Evolutionary conservation across 2,888 invertebrate species (phyloP).

Genomic region (Lasioglossum marginatum): DNA sequence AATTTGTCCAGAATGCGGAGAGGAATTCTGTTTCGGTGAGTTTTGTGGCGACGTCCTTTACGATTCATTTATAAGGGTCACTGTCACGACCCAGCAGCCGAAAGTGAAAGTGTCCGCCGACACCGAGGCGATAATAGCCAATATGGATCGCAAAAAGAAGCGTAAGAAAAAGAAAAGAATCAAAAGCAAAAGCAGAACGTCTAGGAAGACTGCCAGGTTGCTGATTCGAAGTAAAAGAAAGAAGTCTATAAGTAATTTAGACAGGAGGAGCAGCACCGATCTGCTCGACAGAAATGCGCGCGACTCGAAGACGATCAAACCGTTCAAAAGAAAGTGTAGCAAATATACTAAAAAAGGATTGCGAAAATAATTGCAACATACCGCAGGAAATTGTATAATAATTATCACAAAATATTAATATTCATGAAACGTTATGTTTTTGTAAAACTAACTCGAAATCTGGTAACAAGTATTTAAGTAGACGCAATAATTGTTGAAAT

Average conservation of each 20-base stretch:
- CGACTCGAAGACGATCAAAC: conserved; percentile 76
- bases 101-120: conserved; percentile 80
- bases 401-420: background rate
- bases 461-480: background rate
- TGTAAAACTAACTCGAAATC: background rate
- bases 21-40: conserved; percentile 91
- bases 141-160: conserved; percentile 76
- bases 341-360: conserved; percentile 74
- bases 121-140: conserved; percentile 83
- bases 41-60: conserved; percentile 86
- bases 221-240: conserved; percentile 75
- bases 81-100: conserved; percentile 77
- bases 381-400: background rate
- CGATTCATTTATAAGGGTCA: conserved; percentile 86
- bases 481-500: background rate
- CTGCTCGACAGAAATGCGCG: conserved; percentile 83
- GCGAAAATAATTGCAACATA: conserved; percentile 59
- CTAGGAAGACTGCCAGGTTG: conserved; percentile 81
- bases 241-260: conserved; percentile 62
- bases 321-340: conserved; percentile 81
- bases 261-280: conserved; percentile 35
- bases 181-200: conserved; percentile 82
- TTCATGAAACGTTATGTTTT: background rate
- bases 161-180: conserved; percentile 75
- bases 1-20: conserved; percentile 92